These are phyloP conservation scores for Drosophila bipectinata DNA, from an alignment of 1,140 invertebrate species.

Conservation along the genomic window DNA sequence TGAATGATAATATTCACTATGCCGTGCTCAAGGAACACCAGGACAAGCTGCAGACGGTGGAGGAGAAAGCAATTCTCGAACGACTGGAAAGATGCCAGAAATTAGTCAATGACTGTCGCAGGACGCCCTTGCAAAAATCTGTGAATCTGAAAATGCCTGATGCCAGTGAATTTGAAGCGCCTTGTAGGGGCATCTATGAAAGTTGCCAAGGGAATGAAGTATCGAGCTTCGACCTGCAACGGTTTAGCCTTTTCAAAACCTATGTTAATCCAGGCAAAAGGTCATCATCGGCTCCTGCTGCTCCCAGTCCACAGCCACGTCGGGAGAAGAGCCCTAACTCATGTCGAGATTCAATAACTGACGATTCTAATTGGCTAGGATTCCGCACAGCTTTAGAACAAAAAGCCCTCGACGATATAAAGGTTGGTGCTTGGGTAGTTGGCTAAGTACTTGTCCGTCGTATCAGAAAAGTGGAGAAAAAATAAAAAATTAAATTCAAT, in stretches of 20 bases:
- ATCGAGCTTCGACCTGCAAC: background rate
- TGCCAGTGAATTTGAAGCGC: conserved; percentile 18
- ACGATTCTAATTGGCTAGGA: background rate
- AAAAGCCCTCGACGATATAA: conserved; percentile 58
- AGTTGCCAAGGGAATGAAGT: conserved; percentile 51
- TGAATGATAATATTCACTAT: background rate
- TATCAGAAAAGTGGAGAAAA: background rate
- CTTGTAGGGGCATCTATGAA: conserved; percentile 53
- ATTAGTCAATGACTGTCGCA: conserved; percentile 13
- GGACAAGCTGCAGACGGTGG: conserved; percentile 2
- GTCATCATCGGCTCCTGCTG: background rate
- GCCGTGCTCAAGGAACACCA: conserved; percentile 41
- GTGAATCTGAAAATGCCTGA: background rate
- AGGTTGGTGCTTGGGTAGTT: conserved; percentile 34
- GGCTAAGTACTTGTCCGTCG: no score
- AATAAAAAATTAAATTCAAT: no score
- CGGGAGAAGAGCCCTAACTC: background rate
- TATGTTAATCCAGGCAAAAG: background rate
- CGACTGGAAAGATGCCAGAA: conserved; percentile 37
- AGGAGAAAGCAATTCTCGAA: background rate
- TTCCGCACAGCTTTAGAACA: conserved; percentile 77
- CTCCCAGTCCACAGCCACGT: background rate
- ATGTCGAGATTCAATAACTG: background rate
- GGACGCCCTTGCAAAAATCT: background rate
- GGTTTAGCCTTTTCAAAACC: background rate